A percentile compares a stretch with the other conserved stretches of the same genome.
phyloP scores from a whole-genome alignment of 2,113 vertebrate genomes.

The Pseudois nayaur region DNA sequence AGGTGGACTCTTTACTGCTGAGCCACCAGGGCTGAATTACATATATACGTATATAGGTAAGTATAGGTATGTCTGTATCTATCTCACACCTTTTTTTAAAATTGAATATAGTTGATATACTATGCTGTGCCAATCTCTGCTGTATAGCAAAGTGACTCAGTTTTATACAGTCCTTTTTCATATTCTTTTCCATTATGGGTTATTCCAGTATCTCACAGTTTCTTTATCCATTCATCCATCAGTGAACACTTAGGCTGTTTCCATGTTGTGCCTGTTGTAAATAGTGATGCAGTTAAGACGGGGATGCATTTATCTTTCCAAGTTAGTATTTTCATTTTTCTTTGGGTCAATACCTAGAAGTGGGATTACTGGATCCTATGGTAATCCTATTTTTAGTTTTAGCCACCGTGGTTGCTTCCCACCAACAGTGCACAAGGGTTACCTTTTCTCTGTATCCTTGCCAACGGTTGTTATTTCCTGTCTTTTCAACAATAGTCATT shows the following conservation, averaged over 20 bases:
- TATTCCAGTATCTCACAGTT: background rate
- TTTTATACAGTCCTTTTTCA: background rate
- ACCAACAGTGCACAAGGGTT: background rate
- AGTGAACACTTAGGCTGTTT: background rate
- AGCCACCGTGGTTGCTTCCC: background rate
- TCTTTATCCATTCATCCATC: background rate
- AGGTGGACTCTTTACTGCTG: background rate
- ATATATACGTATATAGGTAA: background rate
- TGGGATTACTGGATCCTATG: background rate
- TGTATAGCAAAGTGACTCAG: background rate
- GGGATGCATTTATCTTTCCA: background rate
- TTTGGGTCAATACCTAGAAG: background rate
- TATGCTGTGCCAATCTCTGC: background rate
- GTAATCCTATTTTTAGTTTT: background rate
- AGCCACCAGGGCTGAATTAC: background rate
- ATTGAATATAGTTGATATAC: background rate
- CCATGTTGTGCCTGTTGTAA: background rate
- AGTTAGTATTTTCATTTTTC: background rate
- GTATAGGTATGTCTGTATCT: background rate
- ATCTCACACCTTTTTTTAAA: background rate
- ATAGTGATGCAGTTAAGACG: background rate
- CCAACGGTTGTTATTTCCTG: background rate
- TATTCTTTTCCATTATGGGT: background rate
- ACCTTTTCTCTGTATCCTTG: background rate
- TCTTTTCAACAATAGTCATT: background rate